These are phyloP conservation scores for Gorsachius goisagi DNA, from an alignment of 2,113 vertebrate genomes.

Conservation along the genomic window DNA sequence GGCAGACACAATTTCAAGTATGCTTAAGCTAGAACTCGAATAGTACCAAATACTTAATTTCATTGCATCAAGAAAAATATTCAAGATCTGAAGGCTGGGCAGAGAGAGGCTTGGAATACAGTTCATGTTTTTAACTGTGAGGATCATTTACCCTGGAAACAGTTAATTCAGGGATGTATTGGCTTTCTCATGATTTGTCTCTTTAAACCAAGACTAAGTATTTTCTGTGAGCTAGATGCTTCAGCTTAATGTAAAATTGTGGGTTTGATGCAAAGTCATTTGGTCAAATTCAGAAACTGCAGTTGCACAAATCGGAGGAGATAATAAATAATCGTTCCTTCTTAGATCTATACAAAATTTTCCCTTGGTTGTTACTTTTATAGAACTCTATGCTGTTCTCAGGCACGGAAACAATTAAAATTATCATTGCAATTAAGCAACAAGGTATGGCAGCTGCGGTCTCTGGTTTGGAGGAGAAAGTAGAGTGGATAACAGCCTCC, in stretches of 20 bases:
- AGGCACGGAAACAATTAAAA: not conserved
- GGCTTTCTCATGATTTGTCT: not conserved
- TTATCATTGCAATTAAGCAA: not conserved
- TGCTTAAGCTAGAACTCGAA: not conserved
- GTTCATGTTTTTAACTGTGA: not conserved
- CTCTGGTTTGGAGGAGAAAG: not conserved
- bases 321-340: not conserved
- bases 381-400: not conserved
- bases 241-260: not conserved
- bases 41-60: not conserved
- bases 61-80: not conserved
- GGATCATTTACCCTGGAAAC: not conserved
- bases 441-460: not conserved
- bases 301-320: not conserved
- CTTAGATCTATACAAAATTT: fast-evolving
- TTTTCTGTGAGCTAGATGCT: not conserved
- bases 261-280: not conserved
- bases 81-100: not conserved
- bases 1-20: not conserved
- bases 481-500: not conserved
- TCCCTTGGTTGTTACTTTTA: not conserved
- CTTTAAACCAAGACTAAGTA: not conserved
- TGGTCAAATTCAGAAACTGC: not conserved
- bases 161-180: not conserved
- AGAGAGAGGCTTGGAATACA: not conserved